These are phyloP conservation scores for Sitta europaea DNA, from an alignment of 2,113 vertebrate species.

Conservation along the genomic window DNA sequence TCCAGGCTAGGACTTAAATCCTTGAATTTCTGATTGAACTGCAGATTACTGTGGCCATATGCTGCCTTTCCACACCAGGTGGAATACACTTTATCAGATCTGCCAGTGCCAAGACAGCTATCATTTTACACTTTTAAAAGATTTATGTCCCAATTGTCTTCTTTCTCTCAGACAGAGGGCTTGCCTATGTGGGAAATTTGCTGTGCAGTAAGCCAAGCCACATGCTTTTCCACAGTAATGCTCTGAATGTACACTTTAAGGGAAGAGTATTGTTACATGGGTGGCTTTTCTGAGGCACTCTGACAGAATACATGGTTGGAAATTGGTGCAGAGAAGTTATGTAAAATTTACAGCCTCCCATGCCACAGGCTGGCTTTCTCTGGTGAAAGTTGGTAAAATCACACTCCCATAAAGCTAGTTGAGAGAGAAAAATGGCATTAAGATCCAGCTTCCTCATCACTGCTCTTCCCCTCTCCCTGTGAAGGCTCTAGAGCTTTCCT, in stretches of 20 bases:
- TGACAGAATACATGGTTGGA: not conserved
- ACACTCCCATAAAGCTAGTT: not conserved
- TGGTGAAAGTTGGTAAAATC: not conserved
- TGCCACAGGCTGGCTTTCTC: not conserved
- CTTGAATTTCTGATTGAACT: constrained; percentile 26
- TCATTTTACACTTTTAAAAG: constrained; percentile 55
- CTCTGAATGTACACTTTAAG: not conserved
- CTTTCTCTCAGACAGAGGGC: not conserved
- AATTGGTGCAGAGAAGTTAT: not conserved
- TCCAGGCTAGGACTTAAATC: not conserved
- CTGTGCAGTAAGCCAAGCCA: constrained; percentile 4
- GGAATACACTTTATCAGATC: constrained; percentile 48
- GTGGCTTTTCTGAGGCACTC: not conserved
- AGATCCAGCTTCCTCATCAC: not conserved
- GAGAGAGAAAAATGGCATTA: accelerated
- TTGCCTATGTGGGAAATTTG: constrained; percentile 23
- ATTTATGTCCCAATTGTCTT: constrained; percentile 47
- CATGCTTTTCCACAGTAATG: not conserved
- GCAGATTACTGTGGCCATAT: constrained; percentile 43
- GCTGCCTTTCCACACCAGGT: constrained; percentile 54
- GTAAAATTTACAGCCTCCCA: not conserved
- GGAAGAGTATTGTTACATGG: not conserved
- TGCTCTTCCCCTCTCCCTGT: not conserved
- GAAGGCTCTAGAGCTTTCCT: not conserved
- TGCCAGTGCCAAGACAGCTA: constrained; percentile 46